Percentiles rank a stretch among this genome's conserved stretches.
Conservation (phyloP, 1,140 invertebrate species). For the Drosophila willistoni region DNA sequence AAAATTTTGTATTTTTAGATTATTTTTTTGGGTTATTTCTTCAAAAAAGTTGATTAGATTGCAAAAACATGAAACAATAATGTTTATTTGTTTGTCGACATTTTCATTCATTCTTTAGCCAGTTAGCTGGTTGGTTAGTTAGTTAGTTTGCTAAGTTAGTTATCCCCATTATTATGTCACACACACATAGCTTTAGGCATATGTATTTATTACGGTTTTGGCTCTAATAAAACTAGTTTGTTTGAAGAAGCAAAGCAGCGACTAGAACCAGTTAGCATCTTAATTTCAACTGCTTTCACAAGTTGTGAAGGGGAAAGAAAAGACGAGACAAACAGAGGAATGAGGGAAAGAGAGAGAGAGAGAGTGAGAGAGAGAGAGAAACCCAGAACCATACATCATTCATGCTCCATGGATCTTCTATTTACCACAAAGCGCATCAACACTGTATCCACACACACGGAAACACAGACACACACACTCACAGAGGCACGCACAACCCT, state of each 20-base stretch:
- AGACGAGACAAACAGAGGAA: background rate
- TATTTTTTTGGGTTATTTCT: too few relatives aligned
- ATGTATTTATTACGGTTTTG: background rate
- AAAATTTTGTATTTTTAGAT: too few relatives aligned
- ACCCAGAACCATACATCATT: slow-evolving; percentile 22
- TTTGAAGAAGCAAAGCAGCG: background rate
- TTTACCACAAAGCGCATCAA: slow-evolving; percentile 17
- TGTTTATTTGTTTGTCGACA: background rate
- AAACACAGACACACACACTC: background rate
- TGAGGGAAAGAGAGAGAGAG: background rate
- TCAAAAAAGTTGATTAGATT: too few relatives aligned
- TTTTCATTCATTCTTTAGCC: background rate
- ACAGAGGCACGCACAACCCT: background rate
- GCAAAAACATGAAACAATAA: background rate
- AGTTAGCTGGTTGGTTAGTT: background rate
- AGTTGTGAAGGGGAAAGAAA: background rate
- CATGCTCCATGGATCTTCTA: slow-evolving; percentile 2
- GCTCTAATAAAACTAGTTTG: slow-evolving; percentile 1
- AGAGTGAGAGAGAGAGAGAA: background rate
- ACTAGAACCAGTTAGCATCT: slow-evolving; percentile 16
- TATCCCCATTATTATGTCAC: slow-evolving; percentile 1
- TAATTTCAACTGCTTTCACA: slow-evolving; percentile 19
- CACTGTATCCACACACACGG: slow-evolving; percentile 6
- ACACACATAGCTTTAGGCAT: background rate
- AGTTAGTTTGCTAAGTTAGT: background rate